Evolutionary conservation across 1,140 invertebrate genomes (phyloP), one percentile per base, ranked within the genome.

Genomic region (Pemphigus obesinymphae): DNA sequence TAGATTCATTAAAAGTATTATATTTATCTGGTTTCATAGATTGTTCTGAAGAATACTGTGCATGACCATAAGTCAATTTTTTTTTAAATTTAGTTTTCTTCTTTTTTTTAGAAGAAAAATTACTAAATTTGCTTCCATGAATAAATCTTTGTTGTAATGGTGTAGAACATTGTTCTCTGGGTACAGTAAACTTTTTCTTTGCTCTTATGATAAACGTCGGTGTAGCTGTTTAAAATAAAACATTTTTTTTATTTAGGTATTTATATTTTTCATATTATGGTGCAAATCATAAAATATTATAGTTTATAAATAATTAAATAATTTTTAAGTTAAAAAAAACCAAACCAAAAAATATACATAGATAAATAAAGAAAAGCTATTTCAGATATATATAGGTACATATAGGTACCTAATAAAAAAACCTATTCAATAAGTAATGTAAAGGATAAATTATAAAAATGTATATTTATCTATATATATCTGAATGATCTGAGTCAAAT

Each of bases 111-210:
- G 34, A 37, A 43, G 34, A 61, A 6, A 78, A 61, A 20, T 20
- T 26, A 10, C 26, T 61, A 17, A 31, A 26, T 58, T 40, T 58
- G 2, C 58, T 76, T 26, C 37, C 5, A 55, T 40, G 3, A 1
- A 23, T 34, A 37, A 53, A 26, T 37, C 37, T 78, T 6, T 26
- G n/a, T n/a, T n/a, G 31, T 61, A 80, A 80, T 10, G 76, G 76
- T 6, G 76, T 80, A 20, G 55, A 80, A 80, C 55, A 45, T 31
- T 80, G 76, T 37, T 40, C 50, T 26, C 29, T 43, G 23, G 76
- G 11, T 1, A 61, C 20, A 20, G 23, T 20, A 17, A 45, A 63
- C 45, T 80, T 80, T 8, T 63, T 80, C 26, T 63, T 80, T 63
- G 26, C 20, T 58, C 61, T 78, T 17, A 40, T 61, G 13, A 11